phyloP scores from a whole-genome alignment of 1,140 invertebrate genomes.

The Calephelis nemesis region DNA sequence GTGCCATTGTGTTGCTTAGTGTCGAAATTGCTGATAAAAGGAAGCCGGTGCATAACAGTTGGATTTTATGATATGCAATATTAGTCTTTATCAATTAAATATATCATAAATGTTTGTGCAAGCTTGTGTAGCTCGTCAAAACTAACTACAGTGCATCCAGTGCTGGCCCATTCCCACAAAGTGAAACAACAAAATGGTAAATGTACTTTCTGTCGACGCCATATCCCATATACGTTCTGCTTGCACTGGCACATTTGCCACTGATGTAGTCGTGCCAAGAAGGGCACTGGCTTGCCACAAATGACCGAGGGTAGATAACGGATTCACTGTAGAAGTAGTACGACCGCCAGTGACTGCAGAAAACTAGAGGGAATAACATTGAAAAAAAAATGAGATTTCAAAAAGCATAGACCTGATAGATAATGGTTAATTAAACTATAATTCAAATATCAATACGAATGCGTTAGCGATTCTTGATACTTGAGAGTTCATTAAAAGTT shows the following conservation, averaged over 20 bases:
- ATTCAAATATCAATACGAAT: no score
- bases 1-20: no score
- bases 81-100: no score
- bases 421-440: no score
- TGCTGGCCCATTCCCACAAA: slow-evolving; percentile 12
- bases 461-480: no score
- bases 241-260: slow-evolving; percentile 38
- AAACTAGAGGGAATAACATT: slow-evolving; percentile 67
- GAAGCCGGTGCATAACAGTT: no score
- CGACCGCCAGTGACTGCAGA: slow-evolving; percentile 87
- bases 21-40: no score
- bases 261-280: slow-evolving; percentile 47
- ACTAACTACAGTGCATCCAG: slow-evolving; percentile 6
- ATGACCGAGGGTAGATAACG: slow-evolving; percentile 80
- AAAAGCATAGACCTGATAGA: no score
- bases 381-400: neutral
- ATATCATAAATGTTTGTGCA: no score
- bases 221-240: slow-evolving; percentile 58
- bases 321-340: slow-evolving; percentile 87
- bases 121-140: neutral
- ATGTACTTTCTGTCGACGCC: slow-evolving; percentile 56
- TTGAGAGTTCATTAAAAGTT: no score
- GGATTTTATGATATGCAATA: no score
- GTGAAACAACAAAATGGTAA: neutral
- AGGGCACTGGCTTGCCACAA: slow-evolving; percentile 73